These are phyloP conservation scores for Drosophila formosana DNA, from an alignment of 2,888 invertebrate species.

Conservation along the genomic window DNA sequence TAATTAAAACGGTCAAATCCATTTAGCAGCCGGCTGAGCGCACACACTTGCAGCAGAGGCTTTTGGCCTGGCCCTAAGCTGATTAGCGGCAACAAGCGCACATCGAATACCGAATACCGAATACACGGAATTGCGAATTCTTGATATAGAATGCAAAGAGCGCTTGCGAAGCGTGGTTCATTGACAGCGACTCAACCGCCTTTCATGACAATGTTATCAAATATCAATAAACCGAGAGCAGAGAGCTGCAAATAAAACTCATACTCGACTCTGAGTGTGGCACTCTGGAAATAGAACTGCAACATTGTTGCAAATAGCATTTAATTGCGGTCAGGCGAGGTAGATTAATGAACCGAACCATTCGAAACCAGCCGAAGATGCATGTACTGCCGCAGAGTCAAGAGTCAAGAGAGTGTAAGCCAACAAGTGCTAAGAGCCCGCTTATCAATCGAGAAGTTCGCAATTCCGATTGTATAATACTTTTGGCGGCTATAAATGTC, in stretches of 20 bases:
- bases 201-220: conserved; percentile 73
- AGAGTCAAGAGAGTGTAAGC: background rate
- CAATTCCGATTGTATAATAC: conserved; percentile 5
- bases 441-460: conserved; percentile 12
- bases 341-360: conserved; percentile 66
- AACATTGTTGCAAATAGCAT: conserved; percentile 66
- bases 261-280: background rate
- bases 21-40: conserved; percentile 60
- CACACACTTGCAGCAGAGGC: conserved; percentile 14
- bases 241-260: conserved; percentile 26
- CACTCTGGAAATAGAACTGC: conserved; percentile 60
- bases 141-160: conserved; percentile 21
- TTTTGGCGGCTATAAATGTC: conserved; percentile 12
- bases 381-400: conserved; percentile 1
- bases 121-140: background rate
- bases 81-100: conserved; percentile 62
- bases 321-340: conserved; percentile 58
- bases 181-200: conserved; percentile 23
- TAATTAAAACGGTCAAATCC: conserved; percentile 75
- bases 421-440: background rate
- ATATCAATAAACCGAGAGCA: conserved; percentile 65
- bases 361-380: conserved; percentile 10
- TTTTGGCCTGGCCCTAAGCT: conserved; percentile 57
- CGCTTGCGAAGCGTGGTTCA: conserved; percentile 23
- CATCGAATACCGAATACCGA: conserved; percentile 17